Base-by-base conservation (phyloP, 1,140 invertebrate species). In the Drosophila fuyamai region DNA sequence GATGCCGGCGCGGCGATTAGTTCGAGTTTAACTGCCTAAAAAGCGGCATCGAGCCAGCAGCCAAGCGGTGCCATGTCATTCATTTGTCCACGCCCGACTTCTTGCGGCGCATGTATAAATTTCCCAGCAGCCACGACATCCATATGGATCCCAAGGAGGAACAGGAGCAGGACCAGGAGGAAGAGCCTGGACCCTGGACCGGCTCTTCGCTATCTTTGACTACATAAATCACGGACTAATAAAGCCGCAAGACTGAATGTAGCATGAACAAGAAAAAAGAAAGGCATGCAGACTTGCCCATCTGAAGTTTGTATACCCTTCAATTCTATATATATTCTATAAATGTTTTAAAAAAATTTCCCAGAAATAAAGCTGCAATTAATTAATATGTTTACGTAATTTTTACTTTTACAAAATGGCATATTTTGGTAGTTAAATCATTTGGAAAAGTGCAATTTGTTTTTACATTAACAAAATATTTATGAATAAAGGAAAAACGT, bases 161-260 rank as follows among this genome's bases (percentile, higher is more conserved):
- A 35, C 16, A 9, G 35, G 12, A 35, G 48, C 5, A n/a, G 35
- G 3, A 65, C 23, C 16, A 32, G 53, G 57, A 47, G 38, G 16
- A 44, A 57, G n/a, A 59, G 44, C 32, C 63, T 27, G 74, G 54
- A 46, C 53, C 29, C 80, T 54, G 55, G 71, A 74, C 74, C 73
- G 50, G 71, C 75, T 78, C 75, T 72, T 72, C 71, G 82, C 85
- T 89, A 89, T 89, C 84, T 89, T 74, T 80, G 81, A 89, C 84
- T 89, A 84, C 84, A 89, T 89, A 89, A 89, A 89, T 89, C 84
- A 89, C 84, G 70, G 84, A 89, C 84, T 89, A 89, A 89, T 89
- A 89, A 89, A 89, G 84, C 84, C 84, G 81, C 84, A 89, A 90
- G 84, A 90, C 85, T 84, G 68, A 71, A 70, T 71, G 67, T 83